Base-by-base conservation (phyloP, 1,140 invertebrate species). In the Streblospio benedicti region DNA sequence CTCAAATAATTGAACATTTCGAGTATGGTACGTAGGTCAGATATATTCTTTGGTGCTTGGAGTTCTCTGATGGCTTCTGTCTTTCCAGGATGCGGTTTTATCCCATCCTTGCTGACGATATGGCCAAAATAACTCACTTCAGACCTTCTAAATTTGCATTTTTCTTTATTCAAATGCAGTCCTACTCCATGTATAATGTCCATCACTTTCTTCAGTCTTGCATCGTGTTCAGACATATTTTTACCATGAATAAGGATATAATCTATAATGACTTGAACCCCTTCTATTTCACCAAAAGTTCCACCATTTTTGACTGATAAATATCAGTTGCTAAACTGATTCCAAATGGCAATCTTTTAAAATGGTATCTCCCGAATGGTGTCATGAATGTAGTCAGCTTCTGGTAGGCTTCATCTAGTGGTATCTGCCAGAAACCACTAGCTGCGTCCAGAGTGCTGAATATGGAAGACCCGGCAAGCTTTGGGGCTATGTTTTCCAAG, bases 301-400 rank as follows among this genome's bases (percentile, higher is more conserved):
- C 45, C 2, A 35, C 23, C 4, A 66, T 63, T 4, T 30, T 50
- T 20, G 41, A 27, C 31, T 66, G 63, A 30, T 60, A 67, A 5
- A 63, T 31, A 30, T 66, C 64, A 1, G 57, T 25, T 9, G 64
- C 64, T 4, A 61, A 55, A 5, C 45, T 53, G 0, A 67, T 51
- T 5, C 65, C 65, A 41, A 67, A 67, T 6, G 53, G 43, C 1
- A 67, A 32, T 12, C 60, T 43, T 38, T 64, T 66, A 43, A 61
- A 67, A 12, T 54, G 31, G 27, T 31, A 60, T 2, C 67, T 35
- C 6, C 67, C 66, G 1, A 30, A n/a, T 27, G 65, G 60, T 18
- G 62, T 67, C 9, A 55, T 47, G 32, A 69, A 71, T 4, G 67
- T 69, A 45, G 68, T 70, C 4, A 72, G 65, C n/a, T 54, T 56